Evolutionary conservation across 2,797 vertebrate species (phyloP).

Genomic region (Jordanella pulchra): DNA sequence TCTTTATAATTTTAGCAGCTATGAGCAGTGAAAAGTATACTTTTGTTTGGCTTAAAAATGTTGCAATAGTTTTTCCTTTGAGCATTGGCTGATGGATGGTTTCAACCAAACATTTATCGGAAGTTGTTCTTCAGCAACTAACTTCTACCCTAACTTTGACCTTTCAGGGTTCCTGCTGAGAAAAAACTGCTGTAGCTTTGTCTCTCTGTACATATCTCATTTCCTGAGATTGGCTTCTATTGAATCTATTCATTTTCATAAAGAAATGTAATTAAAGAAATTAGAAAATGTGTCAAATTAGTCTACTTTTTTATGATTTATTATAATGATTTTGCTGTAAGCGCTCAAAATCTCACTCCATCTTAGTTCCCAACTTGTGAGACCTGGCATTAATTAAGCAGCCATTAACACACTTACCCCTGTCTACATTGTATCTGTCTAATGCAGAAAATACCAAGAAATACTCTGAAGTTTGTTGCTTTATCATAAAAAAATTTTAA

Average conservation of each 20-base stretch:
- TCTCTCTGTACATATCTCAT: constrained; percentile 46
- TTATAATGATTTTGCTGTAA: no score
- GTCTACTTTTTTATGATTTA: no score
- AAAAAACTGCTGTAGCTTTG: background rate
- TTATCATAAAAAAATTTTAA: no score
- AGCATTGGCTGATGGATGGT: background rate
- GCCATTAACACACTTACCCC: no score
- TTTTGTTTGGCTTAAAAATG: background rate
- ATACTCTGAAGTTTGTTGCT: no score
- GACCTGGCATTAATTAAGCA: constrained; percentile 74
- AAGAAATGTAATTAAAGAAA: no score
- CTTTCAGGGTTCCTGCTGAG: constrained; percentile 32
- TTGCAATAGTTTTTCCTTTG: background rate
- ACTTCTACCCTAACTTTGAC: constrained; percentile 22
- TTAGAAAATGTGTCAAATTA: no score
- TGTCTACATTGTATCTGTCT: no score
- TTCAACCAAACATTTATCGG: constrained; percentile 7
- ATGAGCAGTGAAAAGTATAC: background rate
- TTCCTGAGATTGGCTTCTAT: no score
- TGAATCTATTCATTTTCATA: constrained; percentile 26
- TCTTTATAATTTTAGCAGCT: background rate
- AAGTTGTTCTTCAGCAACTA: constrained; percentile 16
- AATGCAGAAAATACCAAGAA: no score
- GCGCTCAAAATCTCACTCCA: no score
- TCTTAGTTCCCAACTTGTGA: no score